Conservation (phyloP, 1,140 invertebrate species). For the Stegodyphus mimosarum region DNA sequence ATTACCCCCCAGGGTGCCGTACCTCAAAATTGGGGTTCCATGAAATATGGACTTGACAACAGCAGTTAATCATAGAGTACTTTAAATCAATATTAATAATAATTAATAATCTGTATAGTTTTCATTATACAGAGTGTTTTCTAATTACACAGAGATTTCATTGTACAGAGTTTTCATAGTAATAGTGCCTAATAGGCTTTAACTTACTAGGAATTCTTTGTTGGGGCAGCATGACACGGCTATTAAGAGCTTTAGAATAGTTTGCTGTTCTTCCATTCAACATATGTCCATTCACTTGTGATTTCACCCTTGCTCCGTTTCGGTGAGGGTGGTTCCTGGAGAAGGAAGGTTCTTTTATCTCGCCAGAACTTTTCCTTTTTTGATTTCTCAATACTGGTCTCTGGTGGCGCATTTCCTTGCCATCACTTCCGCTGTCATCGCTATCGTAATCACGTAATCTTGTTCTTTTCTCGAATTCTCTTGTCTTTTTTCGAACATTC, state of each 20-base stretch:
- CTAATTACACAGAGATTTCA: too few species aligned
- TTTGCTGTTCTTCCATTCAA: slow-evolving; percentile 19
- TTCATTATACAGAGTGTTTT: too few species aligned
- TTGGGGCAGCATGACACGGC: slow-evolving; percentile 19
- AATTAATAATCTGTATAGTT: too few species aligned
- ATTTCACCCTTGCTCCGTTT: slow-evolving; percentile 32
- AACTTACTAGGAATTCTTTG: slow-evolving; percentile 44
- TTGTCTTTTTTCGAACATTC: slow-evolving; percentile 51
- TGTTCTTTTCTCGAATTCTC: slow-evolving; percentile 43
- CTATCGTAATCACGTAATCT: slow-evolving; percentile 39
- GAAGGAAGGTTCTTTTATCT: slow-evolving; percentile 32
- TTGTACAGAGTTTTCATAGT: too few species aligned
- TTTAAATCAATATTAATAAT: too few species aligned
- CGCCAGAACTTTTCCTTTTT: slow-evolving; percentile 4
- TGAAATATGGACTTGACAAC: too few species aligned
- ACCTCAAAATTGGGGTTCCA: too few species aligned
- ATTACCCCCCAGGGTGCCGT: too few species aligned
- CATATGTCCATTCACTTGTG: slow-evolving; percentile 24
- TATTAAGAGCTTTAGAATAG: slow-evolving; percentile 23
- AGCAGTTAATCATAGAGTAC: too few species aligned
- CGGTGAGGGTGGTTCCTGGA: slow-evolving; percentile 50
- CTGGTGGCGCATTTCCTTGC: slow-evolving; percentile 11
- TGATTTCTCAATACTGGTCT: slow-evolving; percentile 17
- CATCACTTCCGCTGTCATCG: slow-evolving; percentile 36
- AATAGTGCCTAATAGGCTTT: too few species aligned